Conservation (phyloP, 2,888 invertebrate species). For the Gisinianus flammeolus region DNA sequence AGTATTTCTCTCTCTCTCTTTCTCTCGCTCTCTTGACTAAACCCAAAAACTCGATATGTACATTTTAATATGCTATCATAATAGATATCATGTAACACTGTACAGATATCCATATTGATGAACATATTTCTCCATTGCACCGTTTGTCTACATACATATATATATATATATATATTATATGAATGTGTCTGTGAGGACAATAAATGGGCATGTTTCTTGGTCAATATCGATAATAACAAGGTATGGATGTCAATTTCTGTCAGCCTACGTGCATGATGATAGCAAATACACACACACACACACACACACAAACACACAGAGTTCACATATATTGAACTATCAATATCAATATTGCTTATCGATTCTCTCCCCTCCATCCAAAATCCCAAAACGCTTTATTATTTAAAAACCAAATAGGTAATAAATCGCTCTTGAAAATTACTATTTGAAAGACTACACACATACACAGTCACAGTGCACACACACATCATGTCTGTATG, state of each 20-base stretch:
- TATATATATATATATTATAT: too few species aligned
- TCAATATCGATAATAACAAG: slow-evolving; percentile 14
- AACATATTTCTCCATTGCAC: too few species aligned
- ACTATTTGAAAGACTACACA: background rate
- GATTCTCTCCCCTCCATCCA: slow-evolving; percentile 30
- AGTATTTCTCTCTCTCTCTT: too few species aligned
- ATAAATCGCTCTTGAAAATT: slow-evolving; percentile 20
- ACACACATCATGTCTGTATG: background rate
- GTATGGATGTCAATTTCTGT: slow-evolving; percentile 28
- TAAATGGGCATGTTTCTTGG: slow-evolving; percentile 20
- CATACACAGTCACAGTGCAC: background rate
- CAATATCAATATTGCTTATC: slow-evolving; percentile 22
- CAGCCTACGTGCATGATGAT: slow-evolving; percentile 14
- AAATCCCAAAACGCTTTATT: slow-evolving; percentile 24
- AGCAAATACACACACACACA: too few species aligned
- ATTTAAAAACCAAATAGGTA: slow-evolving; percentile 25
- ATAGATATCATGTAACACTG: too few species aligned
- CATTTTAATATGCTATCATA: too few species aligned
- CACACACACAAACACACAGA: too few species aligned
- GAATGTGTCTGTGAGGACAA: slow-evolving; percentile 7
- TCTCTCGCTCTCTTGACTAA: too few species aligned
- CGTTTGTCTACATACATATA: too few species aligned
- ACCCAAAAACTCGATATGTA: too few species aligned
- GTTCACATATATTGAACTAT: background rate
- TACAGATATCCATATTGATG: too few species aligned